Base-by-base conservation (phyloP, 2,888 invertebrate genomes). In the Cryptus viduatorius region DNA sequence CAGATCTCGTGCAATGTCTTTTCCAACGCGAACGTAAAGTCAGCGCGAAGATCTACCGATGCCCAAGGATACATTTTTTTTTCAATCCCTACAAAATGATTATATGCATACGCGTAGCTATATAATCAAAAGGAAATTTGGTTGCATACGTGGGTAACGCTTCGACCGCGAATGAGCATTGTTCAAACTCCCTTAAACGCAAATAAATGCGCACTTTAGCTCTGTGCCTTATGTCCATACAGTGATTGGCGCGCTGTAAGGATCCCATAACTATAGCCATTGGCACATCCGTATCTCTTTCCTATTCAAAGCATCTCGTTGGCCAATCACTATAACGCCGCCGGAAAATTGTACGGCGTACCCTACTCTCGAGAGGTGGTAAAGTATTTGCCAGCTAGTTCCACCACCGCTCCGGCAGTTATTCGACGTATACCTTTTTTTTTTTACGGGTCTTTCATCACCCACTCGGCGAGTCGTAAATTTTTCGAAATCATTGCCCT, bases 401-500 rank as follows among this genome's bases (percentile, higher is more conserved):
- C 82, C 68, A 65, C 61, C 79, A 50, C 78, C 77, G 85, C 67
- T 48, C 76, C 37, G 37, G 76, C 76, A 53, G 71, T 77, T 85
- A 79, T 79, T 64, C 61, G 76, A 76, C 75, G 85, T 79, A 76
- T 82, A 79, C 79, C 50, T 76, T 80, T 73, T 76, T 73, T 76
- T 59, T 65, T 90, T 90, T 89, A 91, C 88, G 91, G 90, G 90
- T 91, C 90, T 90, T 90, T 91, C 91, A 91, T 92, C 90, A 90
- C 85, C 89, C 89, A 89, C 90, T 90, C 90, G 85, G 87, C 83
- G 85, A 87, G 89, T 89, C 90, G 90, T 92, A 92, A 92, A 92
- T 92, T 88, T 90, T 86, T 86, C 87, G 81, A 87, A 88, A 83
- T 88, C 86, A 81, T 85, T 84, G 71, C 71, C 71, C 72, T 79